Conservation (phyloP, 1,140 invertebrate genomes). For the Physella acuta region DNA sequence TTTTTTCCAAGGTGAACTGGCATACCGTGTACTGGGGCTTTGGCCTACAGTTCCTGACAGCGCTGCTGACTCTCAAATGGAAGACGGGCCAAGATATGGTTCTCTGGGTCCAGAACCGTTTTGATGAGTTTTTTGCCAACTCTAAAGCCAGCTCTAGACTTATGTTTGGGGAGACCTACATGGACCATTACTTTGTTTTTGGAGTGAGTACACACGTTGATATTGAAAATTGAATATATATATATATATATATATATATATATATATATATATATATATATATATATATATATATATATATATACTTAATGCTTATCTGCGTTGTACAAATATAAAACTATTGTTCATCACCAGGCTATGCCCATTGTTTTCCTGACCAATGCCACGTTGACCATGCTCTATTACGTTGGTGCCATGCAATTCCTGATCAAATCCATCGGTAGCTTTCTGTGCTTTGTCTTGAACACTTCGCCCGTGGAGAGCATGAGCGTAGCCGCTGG, state of each 20-base stretch:
- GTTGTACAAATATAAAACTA: too few species aligned
- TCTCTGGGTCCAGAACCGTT: conserved; percentile 72
- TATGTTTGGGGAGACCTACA: conserved; percentile 73
- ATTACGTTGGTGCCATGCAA: conserved; percentile 58
- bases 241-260: too few species aligned
- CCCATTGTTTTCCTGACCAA: conserved; percentile 54
- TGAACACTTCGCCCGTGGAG: conserved; percentile 51
- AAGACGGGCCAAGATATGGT: conserved; percentile 73
- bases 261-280: too few species aligned
- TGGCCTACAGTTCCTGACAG: conserved; percentile 81
- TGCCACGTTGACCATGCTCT: conserved; percentile 50
- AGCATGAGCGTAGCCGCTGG: conserved; percentile 54
- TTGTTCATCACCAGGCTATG: conserved; percentile 42
- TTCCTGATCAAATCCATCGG: conserved; percentile 42
- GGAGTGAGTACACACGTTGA: conserved; percentile 34
- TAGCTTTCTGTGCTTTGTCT: conserved; percentile 44
- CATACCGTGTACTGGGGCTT: conserved; percentile 68
- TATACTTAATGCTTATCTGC: too few species aligned
- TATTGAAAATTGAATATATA: too few species aligned
- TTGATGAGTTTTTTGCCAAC: conserved; percentile 76
- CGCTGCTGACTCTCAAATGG: conserved; percentile 83
- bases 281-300: too few species aligned
- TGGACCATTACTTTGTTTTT: conserved; percentile 49
- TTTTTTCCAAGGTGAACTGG: conserved; percentile 47
- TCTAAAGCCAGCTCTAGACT: conserved; percentile 77